Evolutionary conservation across 1,140 invertebrate genomes (phyloP).

Genomic region (Trachelipus rathkii): DNA sequence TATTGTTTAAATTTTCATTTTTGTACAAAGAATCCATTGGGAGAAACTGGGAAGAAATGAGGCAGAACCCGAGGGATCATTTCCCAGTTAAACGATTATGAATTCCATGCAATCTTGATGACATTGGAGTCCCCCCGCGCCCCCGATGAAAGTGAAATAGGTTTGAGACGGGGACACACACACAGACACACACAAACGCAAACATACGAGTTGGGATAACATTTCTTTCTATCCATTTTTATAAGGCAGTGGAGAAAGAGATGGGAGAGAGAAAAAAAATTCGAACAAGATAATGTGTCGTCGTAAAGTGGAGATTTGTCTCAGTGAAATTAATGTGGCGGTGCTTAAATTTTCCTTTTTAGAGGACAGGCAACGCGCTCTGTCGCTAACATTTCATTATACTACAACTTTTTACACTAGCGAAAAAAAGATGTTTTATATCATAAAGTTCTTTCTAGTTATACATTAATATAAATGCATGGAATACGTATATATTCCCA

Average conservation of each 20-base stretch:
- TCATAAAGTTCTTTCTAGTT: not conserved
- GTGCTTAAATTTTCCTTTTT: not conserved
- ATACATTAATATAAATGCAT: not conserved
- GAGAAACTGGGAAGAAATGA: slow-evolving; percentile 4
- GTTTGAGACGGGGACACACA: no score
- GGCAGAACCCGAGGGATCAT: not conserved
- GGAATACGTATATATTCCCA: not conserved
- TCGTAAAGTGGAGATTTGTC: slow-evolving; percentile 9
- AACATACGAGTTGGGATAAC: no score
- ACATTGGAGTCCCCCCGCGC: not conserved
- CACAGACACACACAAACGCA: no score
- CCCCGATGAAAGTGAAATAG: no score
- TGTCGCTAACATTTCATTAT: not conserved
- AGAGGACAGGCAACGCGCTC: no score
- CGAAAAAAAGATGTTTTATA: not conserved
- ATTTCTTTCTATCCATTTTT: not conserved
- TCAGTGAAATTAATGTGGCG: not conserved
- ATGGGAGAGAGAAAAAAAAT: not conserved
- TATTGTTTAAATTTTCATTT: slow-evolving; percentile 11
- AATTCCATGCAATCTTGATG: slow-evolving; percentile 12
- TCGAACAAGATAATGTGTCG: not conserved
- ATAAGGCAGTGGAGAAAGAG: not conserved
- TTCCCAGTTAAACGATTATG: slow-evolving; percentile 6
- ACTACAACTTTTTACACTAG: not conserved
- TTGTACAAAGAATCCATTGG: slow-evolving; percentile 1